Evolutionary conservation across 2,113 vertebrate genomes (phyloP).

Genomic region (Albula glossodonta): DNA sequence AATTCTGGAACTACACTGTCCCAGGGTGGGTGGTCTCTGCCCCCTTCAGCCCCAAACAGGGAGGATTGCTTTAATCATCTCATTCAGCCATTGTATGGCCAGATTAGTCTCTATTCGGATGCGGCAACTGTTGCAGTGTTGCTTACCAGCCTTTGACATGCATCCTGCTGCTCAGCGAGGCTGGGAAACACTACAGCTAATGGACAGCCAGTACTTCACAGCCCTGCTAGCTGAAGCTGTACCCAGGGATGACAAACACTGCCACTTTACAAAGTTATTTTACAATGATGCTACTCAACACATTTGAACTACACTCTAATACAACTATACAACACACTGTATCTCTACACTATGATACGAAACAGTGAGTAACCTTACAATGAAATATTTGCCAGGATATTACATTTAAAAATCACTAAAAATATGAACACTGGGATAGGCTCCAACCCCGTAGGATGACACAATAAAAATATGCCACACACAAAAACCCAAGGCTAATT

Average conservation of each 20-base stretch:
- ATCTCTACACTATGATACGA: neutral
- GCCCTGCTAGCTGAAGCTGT: neutral
- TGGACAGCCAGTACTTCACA: neutral
- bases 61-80: constrained; percentile 51
- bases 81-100: constrained; percentile 42
- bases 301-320: neutral
- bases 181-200: neutral
- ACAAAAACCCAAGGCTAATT: no score
- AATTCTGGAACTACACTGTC: neutral
- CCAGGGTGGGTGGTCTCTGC: constrained; percentile 32
- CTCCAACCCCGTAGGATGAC: no score
- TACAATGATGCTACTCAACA: neutral
- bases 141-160: neutral
- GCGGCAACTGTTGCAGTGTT: neutral
- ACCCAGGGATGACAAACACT: neutral
- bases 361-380: no score
- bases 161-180: neutral
- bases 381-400: no score
- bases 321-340: neutral
- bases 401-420: no score
- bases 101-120: constrained; percentile 38
- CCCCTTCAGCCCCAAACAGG: constrained; percentile 24
- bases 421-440: no score
- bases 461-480: no score
- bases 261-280: neutral